Evolutionary conservation across 2,113 vertebrate species (phyloP), one percentile per base, ranked within the genome.

Genomic region (Cyanoderma ruficeps): DNA sequence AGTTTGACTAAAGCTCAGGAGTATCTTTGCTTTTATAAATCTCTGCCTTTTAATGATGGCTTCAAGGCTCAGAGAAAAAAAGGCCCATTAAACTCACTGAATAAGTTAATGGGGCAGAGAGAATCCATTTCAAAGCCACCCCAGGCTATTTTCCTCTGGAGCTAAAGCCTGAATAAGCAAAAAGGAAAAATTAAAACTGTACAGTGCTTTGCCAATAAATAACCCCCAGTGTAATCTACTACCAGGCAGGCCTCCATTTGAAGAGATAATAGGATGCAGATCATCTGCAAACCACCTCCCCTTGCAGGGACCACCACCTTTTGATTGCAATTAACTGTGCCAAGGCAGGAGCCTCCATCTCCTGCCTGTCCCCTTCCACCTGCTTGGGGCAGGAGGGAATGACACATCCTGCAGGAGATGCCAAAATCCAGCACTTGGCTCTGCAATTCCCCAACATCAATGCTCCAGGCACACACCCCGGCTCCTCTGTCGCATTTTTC

Each of bases 101-200:
- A 98, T 98, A 98, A 98, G 97, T 98, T 98, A 98, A 98, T 98
- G 98, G 97, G 97, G 98, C 98, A 97, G 97, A 98, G 97, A 98
- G 97, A 98, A 98, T 98, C 98, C 97, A 98, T 98, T 98, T 98
- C 96, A 72, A 95, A 98, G 96, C 90, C 96, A 97, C 98, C 97
- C 96, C 94, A 74, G 98, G 98, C 98, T 97, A 97, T 98, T 98
- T 98, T 98, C 97, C 97, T 98, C 97, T 93, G 94, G 96, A 97
- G 97, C 97, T 97, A 97, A 98, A 98, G 97, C 96, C 97, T 98
- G 97, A 98, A 98, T 98, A 98, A 98, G 97, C 97, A 98, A 97
- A 98, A 98, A 97, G 96, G 89, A 97, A 97, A 98, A 98, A 98
- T 98, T 97, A 97, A 97, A 97, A 98, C 95, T 82, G 35, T 92